Conservation (phyloP, 2,113 vertebrate species). For the Lepus americanus region DNA sequence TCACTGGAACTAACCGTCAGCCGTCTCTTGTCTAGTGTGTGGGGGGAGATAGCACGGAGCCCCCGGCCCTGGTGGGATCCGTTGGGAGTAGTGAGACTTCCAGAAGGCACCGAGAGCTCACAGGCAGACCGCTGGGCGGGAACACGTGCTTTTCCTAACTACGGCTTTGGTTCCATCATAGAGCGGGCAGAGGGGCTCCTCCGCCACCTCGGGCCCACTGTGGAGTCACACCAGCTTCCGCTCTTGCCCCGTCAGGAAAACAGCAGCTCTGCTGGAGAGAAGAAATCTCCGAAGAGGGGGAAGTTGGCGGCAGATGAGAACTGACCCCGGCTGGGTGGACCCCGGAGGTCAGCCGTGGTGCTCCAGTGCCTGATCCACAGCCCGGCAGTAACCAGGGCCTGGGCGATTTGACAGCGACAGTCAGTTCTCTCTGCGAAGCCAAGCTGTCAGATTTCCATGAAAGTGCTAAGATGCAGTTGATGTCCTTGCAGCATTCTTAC, state of each 20-base stretch:
- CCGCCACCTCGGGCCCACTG: neutral
- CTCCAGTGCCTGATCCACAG: neutral
- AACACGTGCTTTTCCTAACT: too few species aligned
- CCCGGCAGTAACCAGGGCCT: too few species aligned
- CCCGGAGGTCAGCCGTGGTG: neutral
- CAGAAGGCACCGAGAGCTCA: neutral
- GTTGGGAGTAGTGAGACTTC: neutral
- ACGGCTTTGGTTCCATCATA: neutral
- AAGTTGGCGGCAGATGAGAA: neutral
- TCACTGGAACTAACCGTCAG: too few species aligned
- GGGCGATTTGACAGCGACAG: neutral
- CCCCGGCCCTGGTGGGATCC: too few species aligned
- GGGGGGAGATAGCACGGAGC: too few species aligned
- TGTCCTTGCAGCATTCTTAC: neutral
- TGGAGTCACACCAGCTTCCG: neutral
- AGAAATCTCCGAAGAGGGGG: neutral
- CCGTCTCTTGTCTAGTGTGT: neutral
- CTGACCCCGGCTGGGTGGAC: neutral
- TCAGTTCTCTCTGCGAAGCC: neutral
- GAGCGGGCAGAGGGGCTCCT: neutral
- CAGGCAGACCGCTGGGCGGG: neutral
- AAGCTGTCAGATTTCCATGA: neutral
- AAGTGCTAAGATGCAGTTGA: neutral
- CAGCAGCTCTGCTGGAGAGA: neutral
- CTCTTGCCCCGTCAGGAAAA: neutral